A percentile compares a stretch with the other conserved stretches of the same genome.
phyloP scores from a whole-genome alignment of 2,113 vertebrate genomes.

The Numida meleagris region DNA sequence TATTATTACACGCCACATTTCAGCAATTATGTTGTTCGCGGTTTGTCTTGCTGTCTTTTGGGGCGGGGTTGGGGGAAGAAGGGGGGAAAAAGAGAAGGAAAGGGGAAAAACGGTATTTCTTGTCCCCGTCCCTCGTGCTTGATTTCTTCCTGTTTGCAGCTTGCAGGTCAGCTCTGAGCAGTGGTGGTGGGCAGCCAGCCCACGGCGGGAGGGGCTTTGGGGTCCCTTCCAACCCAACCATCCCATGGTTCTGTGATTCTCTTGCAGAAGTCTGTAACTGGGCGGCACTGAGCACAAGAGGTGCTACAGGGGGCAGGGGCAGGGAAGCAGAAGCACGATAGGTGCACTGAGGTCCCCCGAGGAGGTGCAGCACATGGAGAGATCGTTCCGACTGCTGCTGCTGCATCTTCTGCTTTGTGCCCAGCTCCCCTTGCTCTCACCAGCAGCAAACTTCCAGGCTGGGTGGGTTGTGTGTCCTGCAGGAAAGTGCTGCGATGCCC shows the following conservation, averaged over 20 bases:
- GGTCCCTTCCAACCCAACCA: not conserved
- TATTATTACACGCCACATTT: conserved; percentile 98
- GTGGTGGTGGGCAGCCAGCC: not conserved
- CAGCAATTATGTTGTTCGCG: conserved; percentile 96
- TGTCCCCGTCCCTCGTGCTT: not conserved
- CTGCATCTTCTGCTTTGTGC: fast-evolving
- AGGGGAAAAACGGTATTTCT: not conserved
- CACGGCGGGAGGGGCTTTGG: not conserved
- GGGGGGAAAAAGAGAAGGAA: not conserved
- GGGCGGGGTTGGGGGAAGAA: conserved; percentile 10
- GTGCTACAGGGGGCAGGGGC: not conserved
- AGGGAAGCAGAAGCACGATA: no score
- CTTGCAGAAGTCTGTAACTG: not conserved
- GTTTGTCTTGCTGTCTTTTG: conserved; percentile 83
- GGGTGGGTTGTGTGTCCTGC: not conserved
- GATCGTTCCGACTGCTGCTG: fast-evolving
- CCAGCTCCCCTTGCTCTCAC: not conserved
- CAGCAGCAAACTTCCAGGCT: not conserved
- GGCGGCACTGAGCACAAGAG: not conserved
- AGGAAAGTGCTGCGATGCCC: not conserved
- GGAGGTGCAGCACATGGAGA: fast-evolving
- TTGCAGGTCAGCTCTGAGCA: not conserved
- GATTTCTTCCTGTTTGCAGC: not conserved
- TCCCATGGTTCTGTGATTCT: not conserved
- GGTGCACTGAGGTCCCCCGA: not conserved